Base-by-base conservation (phyloP, 2,888 invertebrate species). In the Romanomermis culicivorax region DNA sequence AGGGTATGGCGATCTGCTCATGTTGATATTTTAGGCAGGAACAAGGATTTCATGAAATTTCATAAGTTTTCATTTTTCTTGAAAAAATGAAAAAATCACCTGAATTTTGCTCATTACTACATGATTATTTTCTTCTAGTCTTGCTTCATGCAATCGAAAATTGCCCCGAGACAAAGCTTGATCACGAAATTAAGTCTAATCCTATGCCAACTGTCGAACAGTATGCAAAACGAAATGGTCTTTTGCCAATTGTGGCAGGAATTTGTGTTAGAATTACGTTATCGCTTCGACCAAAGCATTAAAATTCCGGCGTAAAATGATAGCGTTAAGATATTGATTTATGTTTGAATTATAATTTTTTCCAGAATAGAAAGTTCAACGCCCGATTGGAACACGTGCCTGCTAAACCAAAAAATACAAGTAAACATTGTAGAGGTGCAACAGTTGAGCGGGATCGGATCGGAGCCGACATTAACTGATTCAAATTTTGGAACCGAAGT, bases 371-470 rank as follows among this genome's bases (percentile, higher is more conserved):
- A 80, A n/a, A 72, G 77, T 50, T 86, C 85, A 14, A 77, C 79
- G 61, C 91, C 91, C 0, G 87, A 89, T 70, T 80, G 83, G 45
- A 79, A 85, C 56, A 83, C 85, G 4, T 88, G 89, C 68, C 75
- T 93, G 47, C 75, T 97, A 17, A 84, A 93, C 71, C 91, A 97
- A 72, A 95, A 95, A 69, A 76, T 97, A 45, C 89, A 88, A 73
- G 75, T 70, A 55, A 60, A 57, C 50, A 20, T 26, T 30, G 26
- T 1, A n/a, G n/a, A n/a, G n/a, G n/a, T n/a, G n/a, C n/a, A n/a
- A n/a, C n/a, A n/a, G n/a, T n/a, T n/a, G n/a, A n/a, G n/a, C n/a
- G n/a, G n/a, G n/a, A n/a, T n/a, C n/a, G n/a, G n/a, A n/a, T n/a
- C n/a, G n/a, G n/a, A n/a, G n/a, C n/a, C n/a, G n/a, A n/a, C n/a